Evolutionary conservation across 2,797 vertebrate genomes (phyloP).

Genomic region (Cossypha niveicapilla): DNA sequence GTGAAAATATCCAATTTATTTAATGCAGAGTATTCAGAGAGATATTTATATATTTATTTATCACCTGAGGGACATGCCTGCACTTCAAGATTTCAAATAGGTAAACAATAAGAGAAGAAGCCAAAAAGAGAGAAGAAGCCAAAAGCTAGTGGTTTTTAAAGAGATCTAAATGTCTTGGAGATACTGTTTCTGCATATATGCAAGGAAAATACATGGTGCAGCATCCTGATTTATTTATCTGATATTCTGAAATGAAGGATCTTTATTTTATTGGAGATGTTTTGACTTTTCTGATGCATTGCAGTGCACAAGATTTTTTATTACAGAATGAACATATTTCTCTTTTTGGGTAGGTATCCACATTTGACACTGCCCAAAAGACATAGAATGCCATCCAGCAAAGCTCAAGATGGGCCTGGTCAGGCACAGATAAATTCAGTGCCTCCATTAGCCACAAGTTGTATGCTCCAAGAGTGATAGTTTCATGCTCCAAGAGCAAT

Average conservation of each 20-base stretch:
- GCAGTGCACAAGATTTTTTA: not conserved
- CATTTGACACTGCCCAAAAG: not conserved
- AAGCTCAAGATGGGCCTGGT: not conserved
- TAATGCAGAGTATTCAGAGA: not conserved
- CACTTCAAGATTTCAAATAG: not conserved
- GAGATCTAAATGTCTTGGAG: not conserved
- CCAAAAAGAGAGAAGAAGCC: not conserved
- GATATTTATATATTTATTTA: not conserved
- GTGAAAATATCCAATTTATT: not conserved
- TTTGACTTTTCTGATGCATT: not conserved
- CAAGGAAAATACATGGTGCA: not conserved
- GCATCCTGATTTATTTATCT: not conserved
- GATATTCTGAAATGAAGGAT: not conserved
- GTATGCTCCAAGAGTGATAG: not conserved
- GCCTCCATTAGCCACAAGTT: not conserved
- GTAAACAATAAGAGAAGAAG: not conserved
- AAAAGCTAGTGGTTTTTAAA: not conserved
- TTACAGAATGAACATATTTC: not conserved
- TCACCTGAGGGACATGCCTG: accelerated
- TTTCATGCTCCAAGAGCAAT: not conserved
- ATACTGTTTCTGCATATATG: not conserved
- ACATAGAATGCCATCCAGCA: not conserved
- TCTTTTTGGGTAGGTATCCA: not conserved
- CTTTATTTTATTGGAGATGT: not conserved
- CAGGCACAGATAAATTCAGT: not conserved